Evolutionary conservation across 1,140 invertebrate species (phyloP).

Genomic region (Heliconius nattereri): DNA sequence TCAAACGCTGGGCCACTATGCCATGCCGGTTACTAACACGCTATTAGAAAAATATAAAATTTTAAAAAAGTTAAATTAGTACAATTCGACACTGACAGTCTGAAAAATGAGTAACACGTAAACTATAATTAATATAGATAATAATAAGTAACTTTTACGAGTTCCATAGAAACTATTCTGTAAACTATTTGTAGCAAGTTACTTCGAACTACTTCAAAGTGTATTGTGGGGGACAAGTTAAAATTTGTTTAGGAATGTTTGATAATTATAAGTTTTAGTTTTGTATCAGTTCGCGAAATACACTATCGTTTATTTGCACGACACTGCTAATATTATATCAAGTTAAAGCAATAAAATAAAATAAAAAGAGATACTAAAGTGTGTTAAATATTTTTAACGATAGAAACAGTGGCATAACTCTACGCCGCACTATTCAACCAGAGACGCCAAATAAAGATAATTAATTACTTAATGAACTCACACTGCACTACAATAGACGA

Average conservation of each 20-base stretch:
- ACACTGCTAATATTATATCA: background rate
- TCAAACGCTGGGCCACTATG: too few species aligned
- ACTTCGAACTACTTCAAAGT: background rate
- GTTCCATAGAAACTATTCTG: background rate
- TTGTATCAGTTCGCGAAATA: background rate
- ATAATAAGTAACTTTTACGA: background rate
- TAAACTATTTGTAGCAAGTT: background rate
- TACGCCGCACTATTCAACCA: too few species aligned
- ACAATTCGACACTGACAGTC: background rate
- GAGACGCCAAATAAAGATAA: too few species aligned
- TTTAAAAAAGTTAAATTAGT: background rate
- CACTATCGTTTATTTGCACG: background rate
- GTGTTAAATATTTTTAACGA: too few species aligned
- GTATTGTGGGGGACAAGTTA: background rate
- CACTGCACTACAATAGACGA: too few species aligned
- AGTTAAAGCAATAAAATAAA: background rate
- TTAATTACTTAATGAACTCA: too few species aligned
- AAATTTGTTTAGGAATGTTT: constrained; percentile 13
- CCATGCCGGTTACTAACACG: background rate
- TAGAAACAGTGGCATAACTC: too few species aligned
- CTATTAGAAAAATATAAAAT: background rate
- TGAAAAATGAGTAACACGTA: background rate
- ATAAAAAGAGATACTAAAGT: too few species aligned
- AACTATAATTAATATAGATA: background rate
- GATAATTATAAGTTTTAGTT: background rate